Conservation (phyloP, 2,113 vertebrate genomes). For the Barbus barbus region DNA sequence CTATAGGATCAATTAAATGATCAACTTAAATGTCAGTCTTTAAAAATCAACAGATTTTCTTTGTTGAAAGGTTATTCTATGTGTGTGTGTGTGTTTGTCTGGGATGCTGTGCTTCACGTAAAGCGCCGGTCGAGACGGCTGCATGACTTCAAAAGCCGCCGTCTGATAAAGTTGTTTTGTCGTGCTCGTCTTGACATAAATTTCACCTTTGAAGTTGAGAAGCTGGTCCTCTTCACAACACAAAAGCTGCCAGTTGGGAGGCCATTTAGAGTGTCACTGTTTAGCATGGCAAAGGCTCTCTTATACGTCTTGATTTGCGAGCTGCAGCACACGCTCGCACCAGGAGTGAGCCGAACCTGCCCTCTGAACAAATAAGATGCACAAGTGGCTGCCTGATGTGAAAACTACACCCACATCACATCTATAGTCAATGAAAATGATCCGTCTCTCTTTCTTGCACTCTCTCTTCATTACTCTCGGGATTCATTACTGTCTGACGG, state of each 20-base stretch:
- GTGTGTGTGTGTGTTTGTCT: conserved; percentile 33
- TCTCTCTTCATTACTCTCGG: conserved; percentile 38
- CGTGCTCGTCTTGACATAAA: conserved; percentile 80
- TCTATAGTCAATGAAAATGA: conserved; percentile 36
- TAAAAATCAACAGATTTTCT: not conserved
- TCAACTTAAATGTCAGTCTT: not conserved
- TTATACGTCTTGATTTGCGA: conserved; percentile 65
- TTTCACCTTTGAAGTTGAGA: conserved; percentile 90
- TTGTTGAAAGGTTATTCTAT: not conserved
- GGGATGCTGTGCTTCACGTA: conserved; percentile 16
- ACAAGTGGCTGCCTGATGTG: conserved; percentile 77
- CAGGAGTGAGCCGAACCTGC: conserved; percentile 58
- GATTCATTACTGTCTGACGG: conserved; percentile 26
- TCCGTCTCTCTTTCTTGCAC: conserved; percentile 39
- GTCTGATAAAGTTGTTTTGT: conserved; percentile 87
- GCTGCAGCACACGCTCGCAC: conserved; percentile 76
- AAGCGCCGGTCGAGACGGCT: conserved; percentile 65
- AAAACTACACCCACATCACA: conserved; percentile 72
- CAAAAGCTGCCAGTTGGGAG: conserved; percentile 75
- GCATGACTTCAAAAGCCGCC: conserved; percentile 90
- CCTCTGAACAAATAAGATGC: conserved; percentile 91
- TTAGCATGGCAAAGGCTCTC: conserved; percentile 93
- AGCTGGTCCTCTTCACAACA: conserved; percentile 79
- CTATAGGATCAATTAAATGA: not conserved
- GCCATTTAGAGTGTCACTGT: conserved; percentile 76